Evolutionary conservation across 2,888 invertebrate genomes (phyloP).

Genomic region (Rotaria macrura): DNA sequence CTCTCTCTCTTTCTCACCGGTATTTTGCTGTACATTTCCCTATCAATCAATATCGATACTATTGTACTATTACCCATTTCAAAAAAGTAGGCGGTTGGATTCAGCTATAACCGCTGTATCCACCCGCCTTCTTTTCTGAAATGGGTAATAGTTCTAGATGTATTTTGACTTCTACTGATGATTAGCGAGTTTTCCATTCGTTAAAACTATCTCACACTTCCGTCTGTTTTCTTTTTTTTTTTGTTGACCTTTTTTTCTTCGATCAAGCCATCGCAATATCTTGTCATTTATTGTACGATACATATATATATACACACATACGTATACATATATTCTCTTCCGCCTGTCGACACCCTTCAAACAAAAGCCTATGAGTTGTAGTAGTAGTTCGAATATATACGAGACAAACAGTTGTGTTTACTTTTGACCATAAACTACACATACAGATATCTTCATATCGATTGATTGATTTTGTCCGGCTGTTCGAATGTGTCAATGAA

Average conservation of each 20-base stretch:
- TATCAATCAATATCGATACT: no score
- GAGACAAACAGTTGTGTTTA: slow-evolving; percentile 12
- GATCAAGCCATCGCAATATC: not conserved
- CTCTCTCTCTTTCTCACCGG: no score
- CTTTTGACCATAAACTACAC: slow-evolving; percentile 12
- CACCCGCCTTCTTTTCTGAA: no score
- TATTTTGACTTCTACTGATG: no score
- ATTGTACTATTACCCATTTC: no score
- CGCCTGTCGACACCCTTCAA: slow-evolving; percentile 15
- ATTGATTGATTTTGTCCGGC: not conserved
- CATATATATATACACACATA: not conserved
- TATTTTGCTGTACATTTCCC: no score
- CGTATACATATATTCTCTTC: not conserved
- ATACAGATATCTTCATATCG: not conserved
- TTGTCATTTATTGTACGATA: not conserved
- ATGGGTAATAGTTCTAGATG: no score
- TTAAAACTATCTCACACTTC: not conserved
- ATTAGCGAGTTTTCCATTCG: not conserved
- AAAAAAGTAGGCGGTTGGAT: no score
- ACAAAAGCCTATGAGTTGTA: not conserved
- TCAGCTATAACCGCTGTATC: no score
- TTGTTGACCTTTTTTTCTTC: not conserved
- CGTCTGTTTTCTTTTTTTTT: not conserved
- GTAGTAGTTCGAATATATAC: not conserved
- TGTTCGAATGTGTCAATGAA: not conserved